Base-by-base conservation (phyloP, 2,888 invertebrate genomes). In the Nomada lathburiana region DNA sequence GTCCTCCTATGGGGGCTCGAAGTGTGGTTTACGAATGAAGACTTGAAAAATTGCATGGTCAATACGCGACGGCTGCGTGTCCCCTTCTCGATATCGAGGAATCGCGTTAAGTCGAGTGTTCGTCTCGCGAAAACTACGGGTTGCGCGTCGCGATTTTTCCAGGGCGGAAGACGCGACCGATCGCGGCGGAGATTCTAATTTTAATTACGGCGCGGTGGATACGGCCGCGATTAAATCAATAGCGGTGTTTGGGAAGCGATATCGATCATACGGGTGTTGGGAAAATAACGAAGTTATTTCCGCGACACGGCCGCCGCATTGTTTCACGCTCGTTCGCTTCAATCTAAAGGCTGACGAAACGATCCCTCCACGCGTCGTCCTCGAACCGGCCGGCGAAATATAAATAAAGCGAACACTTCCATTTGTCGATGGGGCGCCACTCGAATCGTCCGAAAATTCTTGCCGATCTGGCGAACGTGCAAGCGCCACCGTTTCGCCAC, bases 261-360 rank as follows among this genome's bases (percentile, higher is more conserved):
- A 74, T 78, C 29, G 83, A 80, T 82, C 83, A 84, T 84, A 73
- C 84, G 84, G 84, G 84, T 76, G 76, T 83, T 83, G 76, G 76
- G 80, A 80, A 84, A 84, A 84, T 80, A 84, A 83, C 76, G 76
- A 76, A 75, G 77, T 79, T 80, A 80, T 83, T 72, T 80, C 76
- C 82, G 72, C 79, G 65, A 42, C 26, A 9, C 60, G 72, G 63
- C 36, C 55, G 52, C 50, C 50, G 70, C 36, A 78, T 71, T 70
- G 78, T 62, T 59, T 10, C 63, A 52, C 18, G 50, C 23, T 47
- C 53, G 67, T 26, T 57, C 23, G 44, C 57, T 44, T 50, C n/a
- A 16, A 52, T 70, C 70, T 64, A 52, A 76, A 68, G 76, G 53
- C 55, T 23, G n/a, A 69, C 50, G 68, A 7, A 60, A 52, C 73